phyloP scores from a whole-genome alignment of 2,113 vertebrate species.

The Pygoscelis adeliae region DNA sequence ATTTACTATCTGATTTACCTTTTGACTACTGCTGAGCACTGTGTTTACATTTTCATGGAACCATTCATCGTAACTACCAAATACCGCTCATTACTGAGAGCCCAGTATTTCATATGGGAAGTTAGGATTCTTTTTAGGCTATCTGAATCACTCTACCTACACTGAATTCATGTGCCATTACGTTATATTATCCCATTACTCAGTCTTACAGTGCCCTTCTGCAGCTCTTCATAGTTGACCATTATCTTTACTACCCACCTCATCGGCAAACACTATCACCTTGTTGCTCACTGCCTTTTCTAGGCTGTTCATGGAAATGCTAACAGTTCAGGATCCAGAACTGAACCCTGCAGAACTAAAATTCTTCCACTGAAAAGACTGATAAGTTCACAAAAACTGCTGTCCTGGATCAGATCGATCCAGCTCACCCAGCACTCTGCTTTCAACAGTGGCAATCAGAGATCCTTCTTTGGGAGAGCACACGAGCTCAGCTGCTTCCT shows the following conservation, averaged over 20 bases:
- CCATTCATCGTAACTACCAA: neutral
- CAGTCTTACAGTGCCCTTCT: neutral
- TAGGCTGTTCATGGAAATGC: neutral
- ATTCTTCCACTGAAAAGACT: neutral
- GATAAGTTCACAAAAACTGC: neutral
- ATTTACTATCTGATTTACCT: neutral
- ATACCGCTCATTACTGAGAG: neutral
- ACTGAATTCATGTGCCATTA: neutral
- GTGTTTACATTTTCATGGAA: neutral
- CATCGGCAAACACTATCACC: neutral
- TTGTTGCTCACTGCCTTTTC: neutral
- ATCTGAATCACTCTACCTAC: neutral
- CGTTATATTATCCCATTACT: neutral
- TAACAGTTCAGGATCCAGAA: neutral
- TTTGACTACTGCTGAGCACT: neutral
- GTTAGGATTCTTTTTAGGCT: neutral
- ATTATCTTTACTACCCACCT: neutral
- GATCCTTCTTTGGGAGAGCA: neutral
- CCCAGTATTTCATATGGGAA: neutral
- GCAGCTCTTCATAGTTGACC: neutral
- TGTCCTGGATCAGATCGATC: neutral
- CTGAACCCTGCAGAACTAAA: neutral
- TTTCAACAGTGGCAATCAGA: neutral
- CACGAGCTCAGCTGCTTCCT: neutral
- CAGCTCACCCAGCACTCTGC: rapidly evolving